Conservation (phyloP, 2,113 vertebrate species). For the Callipepla californica region DNA sequence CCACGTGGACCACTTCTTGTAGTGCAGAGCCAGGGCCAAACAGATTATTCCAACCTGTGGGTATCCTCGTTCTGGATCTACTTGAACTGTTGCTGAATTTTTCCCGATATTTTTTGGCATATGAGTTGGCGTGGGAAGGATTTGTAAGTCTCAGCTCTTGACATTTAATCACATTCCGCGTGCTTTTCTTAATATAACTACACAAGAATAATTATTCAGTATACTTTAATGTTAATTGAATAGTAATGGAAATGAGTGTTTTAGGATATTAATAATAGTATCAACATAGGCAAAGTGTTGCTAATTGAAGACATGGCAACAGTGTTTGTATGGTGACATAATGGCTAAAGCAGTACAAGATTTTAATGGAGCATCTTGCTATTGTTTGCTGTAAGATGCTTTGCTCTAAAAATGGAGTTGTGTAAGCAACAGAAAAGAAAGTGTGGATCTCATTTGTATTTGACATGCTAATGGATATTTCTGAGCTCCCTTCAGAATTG, state of each 20-base stretch:
- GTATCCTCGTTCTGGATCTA: background rate
- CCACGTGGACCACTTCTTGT: background rate
- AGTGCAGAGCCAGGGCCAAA: background rate
- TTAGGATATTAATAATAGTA: background rate
- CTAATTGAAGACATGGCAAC: background rate
- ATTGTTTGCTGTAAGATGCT: background rate
- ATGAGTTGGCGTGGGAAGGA: background rate
- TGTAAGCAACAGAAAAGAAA: background rate
- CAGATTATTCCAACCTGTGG: background rate
- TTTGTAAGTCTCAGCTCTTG: background rate
- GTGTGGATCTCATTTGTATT: background rate
- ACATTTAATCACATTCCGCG: background rate
- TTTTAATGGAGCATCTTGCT: background rate
- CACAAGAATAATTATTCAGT: background rate
- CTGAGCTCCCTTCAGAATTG: background rate
- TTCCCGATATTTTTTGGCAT: background rate
- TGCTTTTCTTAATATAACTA: background rate
- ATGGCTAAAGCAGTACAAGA: background rate
- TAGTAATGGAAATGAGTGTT: slow-evolving; percentile 1
- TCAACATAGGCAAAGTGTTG: background rate
- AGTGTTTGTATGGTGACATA: background rate
- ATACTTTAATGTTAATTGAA: slow-evolving; percentile 29
- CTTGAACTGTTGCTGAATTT: background rate
- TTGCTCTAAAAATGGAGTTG: background rate
- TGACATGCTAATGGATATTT: background rate